phyloP scores from a whole-genome alignment of 2,797 vertebrate genomes.

The Cyprinodon diabolis region DNA sequence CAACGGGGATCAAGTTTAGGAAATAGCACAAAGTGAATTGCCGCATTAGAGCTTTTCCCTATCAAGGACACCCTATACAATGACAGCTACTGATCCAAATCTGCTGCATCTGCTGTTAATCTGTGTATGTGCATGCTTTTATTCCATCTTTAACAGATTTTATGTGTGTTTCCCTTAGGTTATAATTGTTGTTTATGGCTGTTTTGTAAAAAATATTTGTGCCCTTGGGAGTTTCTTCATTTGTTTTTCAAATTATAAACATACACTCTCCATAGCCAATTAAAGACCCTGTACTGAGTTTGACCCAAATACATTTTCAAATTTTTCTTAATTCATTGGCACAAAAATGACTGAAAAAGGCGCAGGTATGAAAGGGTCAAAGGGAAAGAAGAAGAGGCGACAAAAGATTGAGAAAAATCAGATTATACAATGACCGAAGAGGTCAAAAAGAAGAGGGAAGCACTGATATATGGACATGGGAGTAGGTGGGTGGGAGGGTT shows the following conservation, averaged over 20 bases:
- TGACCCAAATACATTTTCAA: background rate
- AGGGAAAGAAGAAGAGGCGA: slow-evolving; percentile 31
- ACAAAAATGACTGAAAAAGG: slow-evolving; percentile 9
- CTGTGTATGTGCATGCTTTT: slow-evolving; percentile 18
- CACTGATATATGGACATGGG: slow-evolving; percentile 46
- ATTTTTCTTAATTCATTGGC: background rate
- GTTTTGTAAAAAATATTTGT: background rate
- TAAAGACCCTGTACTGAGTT: background rate
- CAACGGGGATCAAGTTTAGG: background rate
- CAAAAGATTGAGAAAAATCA: slow-evolving; percentile 54
- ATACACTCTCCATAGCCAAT: background rate
- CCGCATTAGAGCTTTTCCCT: slow-evolving; percentile 56
- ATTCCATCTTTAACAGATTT: slow-evolving; percentile 13
- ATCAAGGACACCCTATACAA: slow-evolving; percentile 63
- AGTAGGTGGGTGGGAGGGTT: slow-evolving; percentile 26
- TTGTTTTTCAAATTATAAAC: background rate
- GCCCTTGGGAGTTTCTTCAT: background rate
- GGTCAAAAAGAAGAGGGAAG: slow-evolving; percentile 45
- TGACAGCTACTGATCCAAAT: slow-evolving; percentile 53
- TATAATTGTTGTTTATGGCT: slow-evolving; percentile 43
- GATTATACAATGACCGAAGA: slow-evolving; percentile 57
- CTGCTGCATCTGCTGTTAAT: slow-evolving; percentile 53
- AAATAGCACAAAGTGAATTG: slow-evolving; percentile 30
- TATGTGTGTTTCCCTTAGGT: slow-evolving; percentile 41
- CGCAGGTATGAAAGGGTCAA: slow-evolving; percentile 34